Percentiles rank a stretch among this genome's conserved stretches.
These are phyloP conservation scores for Piprites chloris DNA, from an alignment of 2,113 vertebrate species.

Conservation along the genomic window DNA sequence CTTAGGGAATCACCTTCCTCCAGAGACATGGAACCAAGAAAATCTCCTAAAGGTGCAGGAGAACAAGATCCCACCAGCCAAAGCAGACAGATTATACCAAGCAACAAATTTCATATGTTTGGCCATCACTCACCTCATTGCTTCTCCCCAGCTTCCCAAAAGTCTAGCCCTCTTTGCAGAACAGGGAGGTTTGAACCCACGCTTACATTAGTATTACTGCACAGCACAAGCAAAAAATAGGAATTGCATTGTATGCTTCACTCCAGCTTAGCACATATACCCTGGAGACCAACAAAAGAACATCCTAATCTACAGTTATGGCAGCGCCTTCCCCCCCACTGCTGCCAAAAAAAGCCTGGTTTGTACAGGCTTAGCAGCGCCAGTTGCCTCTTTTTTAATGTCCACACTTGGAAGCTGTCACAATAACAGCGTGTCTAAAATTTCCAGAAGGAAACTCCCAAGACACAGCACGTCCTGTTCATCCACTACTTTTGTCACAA, in stretches of 20 bases:
- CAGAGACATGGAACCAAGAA: not conserved
- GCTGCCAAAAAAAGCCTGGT: not conserved
- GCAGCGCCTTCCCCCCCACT: fast-evolving
- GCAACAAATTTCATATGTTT: fast-evolving
- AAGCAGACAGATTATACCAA: not conserved
- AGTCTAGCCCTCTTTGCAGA: not conserved
- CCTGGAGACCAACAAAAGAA: not conserved
- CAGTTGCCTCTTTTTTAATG: not conserved
- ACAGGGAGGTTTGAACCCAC: not conserved
- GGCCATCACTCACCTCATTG: not conserved
- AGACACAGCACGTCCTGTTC: not conserved
- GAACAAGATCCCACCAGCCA: fast-evolving
- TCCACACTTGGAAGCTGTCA: not conserved
- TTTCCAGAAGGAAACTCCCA: not conserved
- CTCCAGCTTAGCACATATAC: fast-evolving
- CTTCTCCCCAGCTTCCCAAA: not conserved
- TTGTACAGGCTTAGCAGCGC: not conserved
- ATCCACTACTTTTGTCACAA: not conserved
- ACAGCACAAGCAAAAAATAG: not conserved
- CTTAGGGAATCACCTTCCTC: not conserved
- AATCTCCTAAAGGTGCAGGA: not conserved
- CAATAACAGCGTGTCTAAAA: not conserved
- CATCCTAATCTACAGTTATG: not conserved
- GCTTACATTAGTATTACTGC: not conserved
- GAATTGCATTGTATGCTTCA: not conserved